Conservation (phyloP, 2,888 invertebrate species). For the Rhogogaster chlorosoma region DNA sequence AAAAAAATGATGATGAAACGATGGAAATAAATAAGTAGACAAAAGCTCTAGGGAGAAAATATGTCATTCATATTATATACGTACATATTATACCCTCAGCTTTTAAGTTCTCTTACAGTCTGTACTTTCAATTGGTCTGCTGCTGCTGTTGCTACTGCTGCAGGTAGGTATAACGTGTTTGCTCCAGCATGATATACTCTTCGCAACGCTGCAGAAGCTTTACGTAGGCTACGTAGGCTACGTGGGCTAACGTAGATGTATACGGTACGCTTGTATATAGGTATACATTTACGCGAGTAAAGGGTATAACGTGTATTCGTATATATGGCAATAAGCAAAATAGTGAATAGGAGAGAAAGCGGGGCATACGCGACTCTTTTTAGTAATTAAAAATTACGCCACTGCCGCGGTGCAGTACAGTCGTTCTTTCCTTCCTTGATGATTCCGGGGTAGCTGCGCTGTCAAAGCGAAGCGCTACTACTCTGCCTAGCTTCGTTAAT, state of each 20-base stretch:
- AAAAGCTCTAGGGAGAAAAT: constrained; percentile 4
- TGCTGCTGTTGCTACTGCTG: background rate
- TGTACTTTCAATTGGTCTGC: background rate
- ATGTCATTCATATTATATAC: constrained; percentile 1
- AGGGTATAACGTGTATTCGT: background rate
- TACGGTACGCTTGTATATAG: background rate
- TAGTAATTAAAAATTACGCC: constrained; percentile 44
- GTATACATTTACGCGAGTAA: background rate
- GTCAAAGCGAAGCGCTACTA: constrained; percentile 34
- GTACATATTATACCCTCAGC: background rate
- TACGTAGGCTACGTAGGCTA: background rate
- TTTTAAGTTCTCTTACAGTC: constrained; percentile 13
- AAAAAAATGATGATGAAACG: background rate
- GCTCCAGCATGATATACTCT: background rate
- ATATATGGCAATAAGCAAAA: constrained; percentile 28
- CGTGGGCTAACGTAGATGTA: too few relatives aligned
- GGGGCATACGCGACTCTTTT: constrained; percentile 25
- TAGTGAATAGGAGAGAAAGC: constrained; percentile 17
- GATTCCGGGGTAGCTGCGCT: background rate
- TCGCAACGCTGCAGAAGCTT: background rate
- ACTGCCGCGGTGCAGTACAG: background rate
- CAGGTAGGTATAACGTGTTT: background rate
- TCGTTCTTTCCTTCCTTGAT: background rate
- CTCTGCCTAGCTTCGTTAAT: constrained; percentile 31
- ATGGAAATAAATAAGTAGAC: background rate